Evolutionary conservation across 2,797 vertebrate genomes (phyloP).

Genomic region (Pteronotus mesoamericanus): DNA sequence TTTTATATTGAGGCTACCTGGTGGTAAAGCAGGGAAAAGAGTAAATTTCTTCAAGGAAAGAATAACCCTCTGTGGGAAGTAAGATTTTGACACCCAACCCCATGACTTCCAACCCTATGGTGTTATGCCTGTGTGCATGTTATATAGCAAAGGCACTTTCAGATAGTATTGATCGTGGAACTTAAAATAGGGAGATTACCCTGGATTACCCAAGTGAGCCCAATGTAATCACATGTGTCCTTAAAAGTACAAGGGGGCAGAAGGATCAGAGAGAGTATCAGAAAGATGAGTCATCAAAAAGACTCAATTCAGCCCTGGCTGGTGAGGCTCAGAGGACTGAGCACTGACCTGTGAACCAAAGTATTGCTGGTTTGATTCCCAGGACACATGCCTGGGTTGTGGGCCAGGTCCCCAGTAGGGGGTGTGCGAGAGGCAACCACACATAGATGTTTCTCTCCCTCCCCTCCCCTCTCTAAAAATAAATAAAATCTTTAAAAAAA

Average conservation of each 20-base stretch:
- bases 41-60: constrained; percentile 5
- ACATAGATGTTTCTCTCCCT: too few relatives aligned
- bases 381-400: too few relatives aligned
- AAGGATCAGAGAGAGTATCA: not conserved
- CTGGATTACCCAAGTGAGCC: not conserved
- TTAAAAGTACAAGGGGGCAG: not conserved
- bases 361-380: too few relatives aligned
- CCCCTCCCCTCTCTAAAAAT: too few relatives aligned
- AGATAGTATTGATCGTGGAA: not conserved
- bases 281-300: not conserved
- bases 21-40: not conserved
- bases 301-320: not conserved
- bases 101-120: not conserved
- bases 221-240: not conserved
- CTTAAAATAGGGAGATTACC: not conserved
- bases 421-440: too few relatives aligned
- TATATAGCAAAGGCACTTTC: not conserved
- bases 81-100: not conserved
- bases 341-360: too few relatives aligned
- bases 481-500: too few relatives aligned
- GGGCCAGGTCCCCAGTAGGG: too few relatives aligned
- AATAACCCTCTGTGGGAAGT: not conserved
- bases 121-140: not conserved
- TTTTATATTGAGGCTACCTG: not conserved
- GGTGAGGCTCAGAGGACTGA: too few relatives aligned